phyloP scores from a whole-genome alignment of 2,113 vertebrate genomes.

The Pipa parva region DNA sequence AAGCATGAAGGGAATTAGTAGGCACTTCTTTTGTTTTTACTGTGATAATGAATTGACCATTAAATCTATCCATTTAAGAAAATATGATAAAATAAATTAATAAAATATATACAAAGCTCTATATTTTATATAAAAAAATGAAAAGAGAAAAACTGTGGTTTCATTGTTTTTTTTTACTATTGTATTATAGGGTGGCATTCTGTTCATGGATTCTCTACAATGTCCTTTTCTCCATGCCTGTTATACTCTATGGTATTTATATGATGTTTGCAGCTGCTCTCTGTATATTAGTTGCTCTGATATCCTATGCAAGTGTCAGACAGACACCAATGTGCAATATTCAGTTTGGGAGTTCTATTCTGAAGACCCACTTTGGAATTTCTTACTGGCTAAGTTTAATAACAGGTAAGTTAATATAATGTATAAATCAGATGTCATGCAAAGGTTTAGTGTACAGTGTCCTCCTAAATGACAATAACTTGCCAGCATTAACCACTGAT shows the following conservation, averaged over 20 bases:
- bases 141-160: no score
- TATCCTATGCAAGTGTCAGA: constrained; percentile 68
- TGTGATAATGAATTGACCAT: no score
- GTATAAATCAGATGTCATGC: no score
- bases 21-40: no score
- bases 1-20: no score
- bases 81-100: neutral
- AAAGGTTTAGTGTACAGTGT: no score
- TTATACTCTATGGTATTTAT: constrained; percentile 68
- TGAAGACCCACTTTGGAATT: constrained; percentile 59
- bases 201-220: constrained; percentile 72
- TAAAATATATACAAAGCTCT: neutral
- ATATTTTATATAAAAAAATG: neutral
- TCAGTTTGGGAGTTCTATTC: constrained; percentile 57
- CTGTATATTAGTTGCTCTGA: constrained; percentile 70
- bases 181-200: constrained; percentile 66
- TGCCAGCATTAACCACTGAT: no score
- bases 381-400: constrained; percentile 73
- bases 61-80: no score
- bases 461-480: no score
- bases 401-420: constrained; percentile 65
- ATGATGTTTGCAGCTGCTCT: constrained; percentile 66
- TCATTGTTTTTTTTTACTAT: neutral
- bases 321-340: constrained; percentile 61
- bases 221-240: constrained; percentile 69